Evolutionary conservation across 37 sponge, comb jelly and placozoan genomes (phyloP), one percentile per base, ranked within the genome.

Genomic region (Ianthella basta): DNA sequence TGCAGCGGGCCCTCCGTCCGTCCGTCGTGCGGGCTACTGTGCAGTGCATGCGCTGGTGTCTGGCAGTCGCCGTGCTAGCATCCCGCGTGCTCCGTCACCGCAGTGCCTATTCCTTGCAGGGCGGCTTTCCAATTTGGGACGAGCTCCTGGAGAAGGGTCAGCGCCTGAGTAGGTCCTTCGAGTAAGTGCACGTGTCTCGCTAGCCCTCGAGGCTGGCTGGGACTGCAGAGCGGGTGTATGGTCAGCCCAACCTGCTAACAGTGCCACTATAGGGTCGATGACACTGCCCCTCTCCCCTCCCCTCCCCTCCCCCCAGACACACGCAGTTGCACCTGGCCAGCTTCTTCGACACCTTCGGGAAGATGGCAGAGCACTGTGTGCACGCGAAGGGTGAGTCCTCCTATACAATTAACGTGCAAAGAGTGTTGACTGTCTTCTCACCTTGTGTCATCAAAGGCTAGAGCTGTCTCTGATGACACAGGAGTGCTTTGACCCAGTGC

Each of bases 41-140:
- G n/a, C n/a, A n/a, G n/a, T n/a, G n/a, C n/a, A n/a, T n/a, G n/a
- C n/a, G n/a, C n/a, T n/a, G n/a, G n/a, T n/a, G 54, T 16, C n/a
- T 53, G 5, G 5, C 1, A 18, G 1, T 24, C 32, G 20, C 20
- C 50, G 35, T 83, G 38, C 82, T 21, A 60, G 30, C 12, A 33
- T 59, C 64, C 35, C 64, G 29, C 33, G 8, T 8, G 50, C 50
- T 44, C n/a, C n/a, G n/a, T n/a, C n/a, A n/a, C n/a, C n/a, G n/a
- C n/a, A n/a, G n/a, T n/a, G 30, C 68, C n/a, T 0, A 44, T 37
- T 33, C 6, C 63, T 54, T 56, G n/a, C 73, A 94, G 94, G 59
- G 44, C 59, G 83, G 91, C 13, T 83, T 94, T 36, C 94, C 94
- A 0, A 20, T 85, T 15, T 94, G 91, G 89, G 94, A 94, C 39